These are phyloP conservation scores for Catostomus latipinnis DNA, from an alignment of 2,797 vertebrate species.

Conservation along the genomic window DNA sequence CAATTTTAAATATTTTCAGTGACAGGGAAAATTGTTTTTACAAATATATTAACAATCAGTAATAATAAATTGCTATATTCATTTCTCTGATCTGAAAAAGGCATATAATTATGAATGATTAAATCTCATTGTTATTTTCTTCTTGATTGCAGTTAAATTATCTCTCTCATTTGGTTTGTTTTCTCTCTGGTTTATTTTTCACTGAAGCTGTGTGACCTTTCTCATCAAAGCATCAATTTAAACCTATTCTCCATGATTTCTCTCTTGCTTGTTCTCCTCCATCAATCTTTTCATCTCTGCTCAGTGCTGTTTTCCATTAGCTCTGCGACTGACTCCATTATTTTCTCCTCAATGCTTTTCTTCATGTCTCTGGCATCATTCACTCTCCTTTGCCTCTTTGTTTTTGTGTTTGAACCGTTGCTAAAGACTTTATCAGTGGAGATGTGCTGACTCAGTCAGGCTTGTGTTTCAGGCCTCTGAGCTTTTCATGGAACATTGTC, in stretches of 20 bases:
- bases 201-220: constrained; percentile 33
- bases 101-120: neutral
- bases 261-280: constrained; percentile 1
- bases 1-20: neutral
- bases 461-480: no score
- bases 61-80: no score
- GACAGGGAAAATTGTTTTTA: neutral
- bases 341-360: neutral
- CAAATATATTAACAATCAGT: no score
- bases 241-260: neutral
- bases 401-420: no score
- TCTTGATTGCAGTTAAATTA: neutral
- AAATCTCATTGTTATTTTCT: neutral
- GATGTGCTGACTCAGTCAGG: no score
- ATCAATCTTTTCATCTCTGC: constrained; percentile 1
- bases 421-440: no score
- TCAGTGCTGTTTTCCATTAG: constrained; percentile 25
- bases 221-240: constrained; percentile 34
- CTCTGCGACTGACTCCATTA: constrained; percentile 1
- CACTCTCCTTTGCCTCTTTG: neutral
- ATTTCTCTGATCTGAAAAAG: neutral
- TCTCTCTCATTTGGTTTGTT: constrained; percentile 9
- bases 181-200: constrained; percentile 21
- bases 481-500: no score
- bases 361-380: neutral